Conservation (phyloP, 1,140 invertebrate genomes). For the Drosophila truncata region DNA sequence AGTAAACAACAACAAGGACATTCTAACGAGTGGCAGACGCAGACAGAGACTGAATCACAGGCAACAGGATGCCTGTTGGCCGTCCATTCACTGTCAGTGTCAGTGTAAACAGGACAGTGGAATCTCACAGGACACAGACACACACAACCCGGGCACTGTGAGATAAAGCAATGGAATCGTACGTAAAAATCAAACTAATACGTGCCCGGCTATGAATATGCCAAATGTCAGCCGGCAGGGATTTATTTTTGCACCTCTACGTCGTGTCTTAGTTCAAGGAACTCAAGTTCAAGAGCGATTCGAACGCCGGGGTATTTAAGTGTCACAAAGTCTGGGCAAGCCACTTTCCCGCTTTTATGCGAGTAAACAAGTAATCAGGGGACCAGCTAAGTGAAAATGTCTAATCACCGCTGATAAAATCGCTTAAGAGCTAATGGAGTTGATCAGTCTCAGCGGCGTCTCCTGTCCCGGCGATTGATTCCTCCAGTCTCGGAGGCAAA, state of each 20-base stretch:
- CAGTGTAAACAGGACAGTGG: constrained; percentile 40
- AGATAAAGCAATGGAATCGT: constrained; percentile 42
- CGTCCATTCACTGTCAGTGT: constrained; percentile 26
- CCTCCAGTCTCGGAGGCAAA: not conserved
- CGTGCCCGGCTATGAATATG: constrained; percentile 31
- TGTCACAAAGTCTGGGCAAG: constrained; percentile 25
- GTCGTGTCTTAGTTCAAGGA: constrained; percentile 62
- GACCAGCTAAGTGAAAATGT: constrained; percentile 13
- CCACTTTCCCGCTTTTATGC: not conserved
- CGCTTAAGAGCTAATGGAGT: constrained; percentile 24
- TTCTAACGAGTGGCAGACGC: constrained; percentile 16
- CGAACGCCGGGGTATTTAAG: constrained; percentile 6
- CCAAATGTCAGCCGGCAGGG: constrained; percentile 38
- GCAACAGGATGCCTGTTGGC: not conserved
- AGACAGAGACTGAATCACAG: constrained; percentile 9
- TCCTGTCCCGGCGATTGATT: constrained; percentile 32
- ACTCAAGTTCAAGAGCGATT: constrained; percentile 57
- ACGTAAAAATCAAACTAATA: constrained; percentile 55
- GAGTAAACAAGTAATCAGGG: constrained; percentile 25
- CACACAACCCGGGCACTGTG: constrained; percentile 11
- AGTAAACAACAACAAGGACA: constrained; percentile 28
- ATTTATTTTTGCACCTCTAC: constrained; percentile 30
- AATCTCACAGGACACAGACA: constrained; percentile 10
- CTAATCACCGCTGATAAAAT: constrained; percentile 32
- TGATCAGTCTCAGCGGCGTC: constrained; percentile 22